These are phyloP conservation scores for Sceloporus tristichus DNA, from an alignment of 2,113 vertebrate species.

Conservation along the genomic window DNA sequence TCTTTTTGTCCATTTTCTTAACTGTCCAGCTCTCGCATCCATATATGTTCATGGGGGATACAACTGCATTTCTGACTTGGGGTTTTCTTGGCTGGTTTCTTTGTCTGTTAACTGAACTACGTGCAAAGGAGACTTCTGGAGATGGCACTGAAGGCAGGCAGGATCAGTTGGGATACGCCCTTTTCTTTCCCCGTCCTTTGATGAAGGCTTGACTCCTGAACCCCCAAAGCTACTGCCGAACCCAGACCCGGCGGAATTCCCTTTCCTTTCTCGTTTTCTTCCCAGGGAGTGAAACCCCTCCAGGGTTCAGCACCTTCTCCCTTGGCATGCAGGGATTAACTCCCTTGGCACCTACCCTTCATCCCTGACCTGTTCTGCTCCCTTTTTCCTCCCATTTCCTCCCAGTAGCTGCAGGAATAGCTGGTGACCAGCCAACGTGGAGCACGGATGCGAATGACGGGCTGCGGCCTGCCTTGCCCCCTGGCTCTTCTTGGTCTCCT, in stretches of 20 bases:
- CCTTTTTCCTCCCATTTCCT: not conserved
- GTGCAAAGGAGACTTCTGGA: too few relatives aligned
- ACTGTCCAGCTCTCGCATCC: too few relatives aligned
- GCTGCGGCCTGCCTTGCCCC: not conserved
- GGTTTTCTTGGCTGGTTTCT: too few relatives aligned
- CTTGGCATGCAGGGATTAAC: not conserved
- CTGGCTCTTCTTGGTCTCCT: not conserved
- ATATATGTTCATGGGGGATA: too few relatives aligned
- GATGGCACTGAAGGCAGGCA: not conserved
- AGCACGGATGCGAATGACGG: not conserved
- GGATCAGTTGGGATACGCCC: not conserved
- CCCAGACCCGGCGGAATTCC: not conserved
- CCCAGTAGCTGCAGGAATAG: not conserved
- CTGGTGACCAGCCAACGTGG: not conserved
- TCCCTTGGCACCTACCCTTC: not conserved
- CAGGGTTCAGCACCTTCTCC: not conserved
- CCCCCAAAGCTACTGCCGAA: not conserved
- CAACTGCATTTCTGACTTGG: too few relatives aligned
- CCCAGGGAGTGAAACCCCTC: slow-evolving; percentile 16
- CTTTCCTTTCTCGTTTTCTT: not conserved
- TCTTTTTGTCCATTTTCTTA: too few relatives aligned
- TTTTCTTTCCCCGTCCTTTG: not conserved
- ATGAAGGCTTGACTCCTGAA: too few relatives aligned
- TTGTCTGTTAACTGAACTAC: too few relatives aligned
- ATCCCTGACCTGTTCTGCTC: not conserved